Evolutionary conservation across 2,797 vertebrate genomes (phyloP).

Genomic region (Paramormyrops hopkinsi): DNA sequence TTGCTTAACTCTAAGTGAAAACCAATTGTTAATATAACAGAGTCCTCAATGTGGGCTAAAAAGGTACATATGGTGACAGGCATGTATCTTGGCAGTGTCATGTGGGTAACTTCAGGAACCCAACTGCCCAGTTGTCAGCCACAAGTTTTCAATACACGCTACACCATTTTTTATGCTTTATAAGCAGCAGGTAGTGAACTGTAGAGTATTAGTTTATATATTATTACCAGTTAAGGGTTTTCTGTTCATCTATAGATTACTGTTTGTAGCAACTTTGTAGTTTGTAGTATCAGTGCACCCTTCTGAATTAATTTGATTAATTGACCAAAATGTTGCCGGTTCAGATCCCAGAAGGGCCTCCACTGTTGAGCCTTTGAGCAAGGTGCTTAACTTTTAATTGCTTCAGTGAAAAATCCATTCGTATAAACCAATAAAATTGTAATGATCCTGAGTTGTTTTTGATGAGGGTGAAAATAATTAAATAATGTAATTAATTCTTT

Average conservation of each 20-base stretch:
- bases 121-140: background rate
- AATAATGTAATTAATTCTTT: background rate
- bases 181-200: background rate
- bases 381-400: background rate
- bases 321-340: background rate
- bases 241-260: background rate
- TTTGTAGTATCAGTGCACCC: background rate
- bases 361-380: background rate
- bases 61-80: background rate
- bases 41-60: background rate
- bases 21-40: background rate
- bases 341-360: background rate
- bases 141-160: background rate
- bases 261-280: background rate
- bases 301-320: constrained; percentile 3
- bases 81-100: background rate
- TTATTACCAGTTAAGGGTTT: background rate
- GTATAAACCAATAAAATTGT: background rate
- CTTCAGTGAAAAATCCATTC: background rate
- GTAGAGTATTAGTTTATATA: background rate
- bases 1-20: background rate
- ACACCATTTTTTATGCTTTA: background rate
- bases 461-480: background rate
- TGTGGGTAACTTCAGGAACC: background rate
- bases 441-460: background rate